Evolutionary conservation across 2,888 invertebrate genomes (phyloP), one percentile per base, ranked within the genome.

Genomic region (Drosophila infuscata): DNA sequence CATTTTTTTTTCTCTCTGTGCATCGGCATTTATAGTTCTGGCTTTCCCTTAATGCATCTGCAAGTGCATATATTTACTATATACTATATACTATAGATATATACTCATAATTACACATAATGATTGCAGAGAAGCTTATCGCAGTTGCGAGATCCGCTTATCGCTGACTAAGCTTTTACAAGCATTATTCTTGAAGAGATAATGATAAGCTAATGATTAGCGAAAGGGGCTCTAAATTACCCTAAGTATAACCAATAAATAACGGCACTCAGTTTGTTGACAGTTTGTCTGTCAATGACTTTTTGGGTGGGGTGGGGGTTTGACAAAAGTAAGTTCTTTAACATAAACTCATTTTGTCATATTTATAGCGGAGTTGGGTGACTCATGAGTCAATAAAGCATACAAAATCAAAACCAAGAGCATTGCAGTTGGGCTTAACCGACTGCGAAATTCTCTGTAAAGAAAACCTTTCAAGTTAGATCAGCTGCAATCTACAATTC

Each of bases 361-460:
- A 36, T 41, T 3, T 46, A 46, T 46, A 48, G 30, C 35, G 36
- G 0, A 29, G 1, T 46, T 15, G 20, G 33, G 46, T 74, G 73
- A 74, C 67, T 74, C 73, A 74, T 58, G 48, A 17, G 17, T 52
- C 56, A 41, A 66, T 51, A 62, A 57, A 63, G 32, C 15, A 41
- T 12, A 15, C 25, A 8, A 46, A 25, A 20, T 43, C 20, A 20
- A 11, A 20, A 1, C 43, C 46, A 8, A 25, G 15, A 17, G 7
- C 36, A 36, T 17, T 17, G 17, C 36, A 17, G 7, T 43, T 43
- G 20, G 43, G 43, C 43, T 5, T 43, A 5, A 9, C 46, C 29
- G 25, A 46, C 15, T 46, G 46, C 15, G 15, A 0, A 25, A 46
- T 8, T 46, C 46, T 15, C 46, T 46, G 8, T 36, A 36, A 15